These are phyloP conservation scores for Oryzias curvinotus DNA, from an alignment of 2,113 vertebrate genomes.

Conservation along the genomic window DNA sequence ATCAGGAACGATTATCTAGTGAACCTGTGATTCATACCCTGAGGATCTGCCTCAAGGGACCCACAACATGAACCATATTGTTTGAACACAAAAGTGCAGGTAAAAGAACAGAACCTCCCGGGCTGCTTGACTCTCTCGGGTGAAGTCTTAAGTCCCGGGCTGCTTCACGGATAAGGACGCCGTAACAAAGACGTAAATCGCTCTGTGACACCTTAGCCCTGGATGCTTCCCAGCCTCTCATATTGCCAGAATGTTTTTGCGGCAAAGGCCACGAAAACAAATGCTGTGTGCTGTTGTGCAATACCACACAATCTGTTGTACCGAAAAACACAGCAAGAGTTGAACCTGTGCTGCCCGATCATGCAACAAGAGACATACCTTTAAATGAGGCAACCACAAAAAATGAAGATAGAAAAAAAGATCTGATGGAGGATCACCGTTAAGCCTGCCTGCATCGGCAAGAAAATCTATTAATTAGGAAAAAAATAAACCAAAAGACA, in stretches of 20 bases:
- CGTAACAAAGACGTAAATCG: conserved; percentile 57
- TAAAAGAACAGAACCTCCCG: conserved; percentile 7
- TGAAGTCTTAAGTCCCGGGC: conserved; percentile 43
- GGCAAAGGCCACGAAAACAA: conserved; percentile 59
- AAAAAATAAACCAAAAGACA: no score
- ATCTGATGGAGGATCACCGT: no score
- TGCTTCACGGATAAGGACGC: conserved; percentile 43
- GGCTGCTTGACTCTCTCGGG: conserved; percentile 19
- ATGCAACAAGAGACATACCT: background rate
- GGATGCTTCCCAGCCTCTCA: conserved; percentile 67
- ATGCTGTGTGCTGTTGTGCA: conserved; percentile 52
- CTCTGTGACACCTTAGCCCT: conserved; percentile 28
- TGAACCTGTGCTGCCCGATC: conserved; percentile 1
- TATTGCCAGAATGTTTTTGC: conserved; percentile 46
- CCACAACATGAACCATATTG: background rate
- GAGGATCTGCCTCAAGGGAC: background rate
- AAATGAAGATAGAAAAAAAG: no score
- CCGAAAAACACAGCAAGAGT: conserved; percentile 22
- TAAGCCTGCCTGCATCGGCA: no score
- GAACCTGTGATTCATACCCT: background rate
- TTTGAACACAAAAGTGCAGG: conserved; percentile 17
- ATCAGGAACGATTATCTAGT: background rate
- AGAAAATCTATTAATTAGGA: no score
- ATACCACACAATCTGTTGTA: conserved; percentile 11
- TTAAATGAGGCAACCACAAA: no score